phyloP scores from a whole-genome alignment of 2,888 invertebrate species.

The Cerastis leucographa region DNA sequence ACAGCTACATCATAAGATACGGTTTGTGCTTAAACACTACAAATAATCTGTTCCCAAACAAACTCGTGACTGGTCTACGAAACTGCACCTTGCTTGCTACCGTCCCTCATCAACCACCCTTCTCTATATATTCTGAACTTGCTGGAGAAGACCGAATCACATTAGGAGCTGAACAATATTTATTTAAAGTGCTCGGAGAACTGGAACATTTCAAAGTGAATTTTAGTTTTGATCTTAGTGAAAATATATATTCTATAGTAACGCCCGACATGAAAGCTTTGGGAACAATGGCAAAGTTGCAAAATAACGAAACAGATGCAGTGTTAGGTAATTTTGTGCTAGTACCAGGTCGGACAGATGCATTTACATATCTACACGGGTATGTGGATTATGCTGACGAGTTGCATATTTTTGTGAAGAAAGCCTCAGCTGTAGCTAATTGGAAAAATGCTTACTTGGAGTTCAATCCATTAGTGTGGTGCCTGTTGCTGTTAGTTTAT shows the following conservation, averaged over 20 bases:
- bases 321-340: slow-evolving; percentile 44
- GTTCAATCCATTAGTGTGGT: slow-evolving; percentile 54
- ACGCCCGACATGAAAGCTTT: slow-evolving; percentile 32
- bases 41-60: slow-evolving; percentile 69
- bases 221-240: slow-evolving; percentile 23
- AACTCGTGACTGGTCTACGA: slow-evolving; percentile 70
- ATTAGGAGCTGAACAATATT: slow-evolving; percentile 53
- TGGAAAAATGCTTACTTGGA: slow-evolving; percentile 68
- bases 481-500: slow-evolving; percentile 23
- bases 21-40: slow-evolving; percentile 72
- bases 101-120: slow-evolving; percentile 55
- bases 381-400: slow-evolving; percentile 48
- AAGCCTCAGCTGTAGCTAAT: slow-evolving; percentile 13
- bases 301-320: slow-evolving; percentile 46
- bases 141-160: not conserved
- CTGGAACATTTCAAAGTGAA: slow-evolving; percentile 47
- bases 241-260: slow-evolving; percentile 6
- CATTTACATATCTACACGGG: slow-evolving; percentile 50
- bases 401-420: slow-evolving; percentile 45
- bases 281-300: slow-evolving; percentile 29
- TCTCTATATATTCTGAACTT: slow-evolving; percentile 44
- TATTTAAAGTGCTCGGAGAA: slow-evolving; percentile 47
- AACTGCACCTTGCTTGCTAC: slow-evolving; percentile 75
- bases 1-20: slow-evolving; percentile 64
- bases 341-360: slow-evolving; percentile 22